Evolutionary conservation across 2,113 vertebrate species (phyloP).

Genomic region (Hirundichthys speculiger): DNA sequence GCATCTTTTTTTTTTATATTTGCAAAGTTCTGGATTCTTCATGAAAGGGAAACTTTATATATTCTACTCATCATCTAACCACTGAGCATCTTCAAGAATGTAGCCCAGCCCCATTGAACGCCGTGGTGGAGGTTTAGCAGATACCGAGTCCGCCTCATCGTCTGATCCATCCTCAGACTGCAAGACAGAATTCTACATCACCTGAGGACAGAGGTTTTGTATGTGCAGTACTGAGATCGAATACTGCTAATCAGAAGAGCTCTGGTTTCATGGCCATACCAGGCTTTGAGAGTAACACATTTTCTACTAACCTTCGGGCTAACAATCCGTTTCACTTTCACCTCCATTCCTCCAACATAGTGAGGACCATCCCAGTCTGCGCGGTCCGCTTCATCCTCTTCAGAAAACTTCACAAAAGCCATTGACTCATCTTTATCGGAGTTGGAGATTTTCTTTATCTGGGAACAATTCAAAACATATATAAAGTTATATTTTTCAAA

Average conservation of each 20-base stretch:
- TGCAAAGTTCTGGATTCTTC: too few species aligned
- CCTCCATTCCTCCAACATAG: conserved; percentile 49
- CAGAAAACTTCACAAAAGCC: conserved; percentile 63
- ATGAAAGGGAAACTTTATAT: too few species aligned
- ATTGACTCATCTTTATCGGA: neutral
- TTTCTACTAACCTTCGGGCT: conserved; percentile 57
- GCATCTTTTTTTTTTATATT: too few species aligned
- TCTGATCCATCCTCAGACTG: conserved; percentile 24
- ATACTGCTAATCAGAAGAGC: too few species aligned
- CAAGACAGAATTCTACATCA: conserved; percentile 9
- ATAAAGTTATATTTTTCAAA: neutral
- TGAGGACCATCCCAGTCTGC: conserved; percentile 63
- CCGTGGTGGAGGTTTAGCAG: neutral
- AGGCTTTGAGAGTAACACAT: neutral
- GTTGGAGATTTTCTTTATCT: conserved; percentile 42
- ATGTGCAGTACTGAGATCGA: neutral
- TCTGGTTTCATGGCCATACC: too few species aligned
- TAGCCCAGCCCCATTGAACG: conserved; percentile 61
- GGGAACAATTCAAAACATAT: conserved; percentile 2
- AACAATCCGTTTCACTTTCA: conserved; percentile 48
- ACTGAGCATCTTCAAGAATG: conserved; percentile 62
- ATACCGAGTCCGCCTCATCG: fast-evolving
- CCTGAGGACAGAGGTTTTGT: neutral
- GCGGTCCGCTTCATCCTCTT: conserved; percentile 52
- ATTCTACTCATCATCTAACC: conserved; percentile 43